These are phyloP conservation scores for Chloroceryle aenea DNA, from an alignment of 2,113 vertebrate species.

Conservation along the genomic window DNA sequence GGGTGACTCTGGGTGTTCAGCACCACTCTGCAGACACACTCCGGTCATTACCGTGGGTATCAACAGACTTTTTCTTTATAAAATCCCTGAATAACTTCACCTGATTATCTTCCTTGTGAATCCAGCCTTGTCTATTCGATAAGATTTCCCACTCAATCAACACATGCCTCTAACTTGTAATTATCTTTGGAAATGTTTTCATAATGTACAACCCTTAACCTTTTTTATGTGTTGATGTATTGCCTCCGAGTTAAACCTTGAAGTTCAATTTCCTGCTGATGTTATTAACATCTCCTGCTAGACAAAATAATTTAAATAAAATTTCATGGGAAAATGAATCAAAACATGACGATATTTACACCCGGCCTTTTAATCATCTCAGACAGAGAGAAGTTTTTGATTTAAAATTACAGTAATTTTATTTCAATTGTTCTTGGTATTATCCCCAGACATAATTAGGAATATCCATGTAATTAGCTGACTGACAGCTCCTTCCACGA, in stretches of 20 bases:
- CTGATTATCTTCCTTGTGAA: slow-evolving; percentile 31
- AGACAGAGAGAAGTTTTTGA: not conserved
- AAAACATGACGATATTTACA: slow-evolving; percentile 19
- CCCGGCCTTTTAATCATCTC: not conserved
- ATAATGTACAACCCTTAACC: slow-evolving; percentile 31
- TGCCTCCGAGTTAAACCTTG: slow-evolving; percentile 19
- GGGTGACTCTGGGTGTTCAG: not conserved
- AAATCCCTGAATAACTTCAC: not conserved
- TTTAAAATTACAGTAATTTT: slow-evolving; percentile 42
- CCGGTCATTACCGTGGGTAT: not conserved
- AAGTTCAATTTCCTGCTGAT: slow-evolving; percentile 35
- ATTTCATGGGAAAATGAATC: slow-evolving; percentile 41
- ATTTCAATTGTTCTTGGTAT: slow-evolving; percentile 43
- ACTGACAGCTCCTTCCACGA: not conserved
- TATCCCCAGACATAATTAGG: slow-evolving; percentile 24
- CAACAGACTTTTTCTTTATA: not conserved
- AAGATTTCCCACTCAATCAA: slow-evolving; percentile 53
- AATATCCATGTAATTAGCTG: not conserved
- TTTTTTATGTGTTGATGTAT: slow-evolving; percentile 52
- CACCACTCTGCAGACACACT: not conserved
- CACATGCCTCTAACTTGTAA: slow-evolving; percentile 21
- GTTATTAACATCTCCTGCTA: slow-evolving; percentile 25
- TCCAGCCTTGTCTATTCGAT: not conserved
- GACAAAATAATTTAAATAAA: not conserved
- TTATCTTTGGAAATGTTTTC: slow-evolving; percentile 50